phyloP scores from a whole-genome alignment of 2,113 vertebrate genomes.

The Emydura subglobosa region DNA sequence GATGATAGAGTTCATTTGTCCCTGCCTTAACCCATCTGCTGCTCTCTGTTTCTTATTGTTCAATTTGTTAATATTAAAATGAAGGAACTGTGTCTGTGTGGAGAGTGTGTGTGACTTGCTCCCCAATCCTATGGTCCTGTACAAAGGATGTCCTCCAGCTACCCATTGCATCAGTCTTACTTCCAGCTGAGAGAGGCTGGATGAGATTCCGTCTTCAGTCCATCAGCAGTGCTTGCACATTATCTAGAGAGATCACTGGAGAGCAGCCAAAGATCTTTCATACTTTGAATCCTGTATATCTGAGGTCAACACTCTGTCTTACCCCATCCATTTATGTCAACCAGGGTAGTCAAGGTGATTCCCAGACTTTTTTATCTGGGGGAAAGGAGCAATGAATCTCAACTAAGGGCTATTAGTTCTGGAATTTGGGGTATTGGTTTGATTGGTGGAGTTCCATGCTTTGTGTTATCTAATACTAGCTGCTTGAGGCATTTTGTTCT shows the following conservation, averaged over 20 bases:
- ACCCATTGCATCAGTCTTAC: fast-evolving
- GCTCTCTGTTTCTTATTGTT: constrained; percentile 19
- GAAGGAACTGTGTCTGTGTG: background rate
- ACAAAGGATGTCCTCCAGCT: background rate
- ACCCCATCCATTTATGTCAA: background rate
- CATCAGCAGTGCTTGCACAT: background rate
- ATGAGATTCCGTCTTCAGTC: background rate
- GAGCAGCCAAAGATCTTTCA: background rate
- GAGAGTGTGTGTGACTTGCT: background rate
- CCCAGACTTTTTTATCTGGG: background rate
- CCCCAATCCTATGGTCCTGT: background rate
- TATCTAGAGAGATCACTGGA: background rate
- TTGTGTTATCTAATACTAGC: background rate
- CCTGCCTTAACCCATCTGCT: background rate
- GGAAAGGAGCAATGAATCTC: background rate
- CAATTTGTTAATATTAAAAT: constrained; percentile 9
- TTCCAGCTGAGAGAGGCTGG: background rate
- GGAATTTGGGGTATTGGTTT: background rate
- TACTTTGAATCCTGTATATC: background rate
- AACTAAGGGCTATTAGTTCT: background rate
- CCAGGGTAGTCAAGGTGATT: too few species aligned
- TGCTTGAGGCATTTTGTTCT: background rate
- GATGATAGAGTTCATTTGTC: background rate
- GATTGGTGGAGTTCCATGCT: background rate
- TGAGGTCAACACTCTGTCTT: background rate